Conservation (phyloP, 2,113 vertebrate genomes). For the Oophaga pumilio region DNA sequence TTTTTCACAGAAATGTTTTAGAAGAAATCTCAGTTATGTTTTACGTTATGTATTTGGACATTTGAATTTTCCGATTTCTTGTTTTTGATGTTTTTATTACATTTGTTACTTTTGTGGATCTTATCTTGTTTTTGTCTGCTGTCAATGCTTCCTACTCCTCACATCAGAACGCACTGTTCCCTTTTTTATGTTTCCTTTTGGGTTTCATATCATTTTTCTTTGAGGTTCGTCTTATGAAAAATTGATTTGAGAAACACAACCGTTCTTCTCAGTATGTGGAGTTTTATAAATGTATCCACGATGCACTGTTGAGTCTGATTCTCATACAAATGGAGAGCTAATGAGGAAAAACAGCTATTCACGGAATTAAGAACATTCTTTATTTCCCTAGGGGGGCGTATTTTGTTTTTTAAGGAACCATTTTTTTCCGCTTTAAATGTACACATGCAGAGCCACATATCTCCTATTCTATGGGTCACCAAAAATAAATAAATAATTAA, state of each 20-base stretch:
- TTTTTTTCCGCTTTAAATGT: background rate
- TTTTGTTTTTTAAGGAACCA: background rate
- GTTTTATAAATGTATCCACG: background rate
- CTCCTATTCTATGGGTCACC: background rate
- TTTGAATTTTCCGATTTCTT: background rate
- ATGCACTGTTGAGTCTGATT: background rate
- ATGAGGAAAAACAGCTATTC: conserved; percentile 14
- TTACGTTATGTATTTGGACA: background rate
- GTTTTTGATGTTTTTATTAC: background rate
- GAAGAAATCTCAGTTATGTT: background rate
- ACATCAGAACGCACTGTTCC: conserved; percentile 27
- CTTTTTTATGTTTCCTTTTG: conserved; percentile 24
- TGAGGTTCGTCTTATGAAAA: conserved; percentile 37
- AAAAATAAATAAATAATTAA: background rate
- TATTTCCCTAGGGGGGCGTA: background rate
- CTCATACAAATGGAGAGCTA: conserved; percentile 20
- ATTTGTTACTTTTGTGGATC: background rate
- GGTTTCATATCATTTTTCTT: conserved; percentile 6
- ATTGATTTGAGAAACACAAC: conserved; percentile 21
- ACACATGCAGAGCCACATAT: background rate
- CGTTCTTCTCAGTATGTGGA: background rate
- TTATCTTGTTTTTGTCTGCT: conserved; percentile 23
- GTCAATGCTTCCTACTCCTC: conserved; percentile 1
- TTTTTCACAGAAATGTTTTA: background rate
- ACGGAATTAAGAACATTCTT: background rate